Evolutionary conservation across 2,888 invertebrate genomes (phyloP).

Genomic region (Ophraella communa): DNA sequence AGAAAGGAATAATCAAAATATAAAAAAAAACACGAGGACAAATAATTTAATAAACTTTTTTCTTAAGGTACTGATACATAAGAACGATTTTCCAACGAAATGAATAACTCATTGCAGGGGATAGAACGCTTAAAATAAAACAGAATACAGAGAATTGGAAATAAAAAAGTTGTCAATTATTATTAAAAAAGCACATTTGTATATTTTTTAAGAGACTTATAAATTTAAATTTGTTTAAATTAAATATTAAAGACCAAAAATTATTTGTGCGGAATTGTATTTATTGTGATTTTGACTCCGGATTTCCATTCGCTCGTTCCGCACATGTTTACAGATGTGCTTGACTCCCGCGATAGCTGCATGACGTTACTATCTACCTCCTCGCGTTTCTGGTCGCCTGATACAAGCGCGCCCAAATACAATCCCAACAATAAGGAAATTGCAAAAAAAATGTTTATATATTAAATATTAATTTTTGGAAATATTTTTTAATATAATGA

Average conservation of each 20-base stretch:
- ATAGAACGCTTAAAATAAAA: neutral
- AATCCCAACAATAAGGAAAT: slow-evolving; percentile 34
- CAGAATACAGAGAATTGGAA: too few relatives aligned
- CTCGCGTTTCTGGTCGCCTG: slow-evolving; percentile 53
- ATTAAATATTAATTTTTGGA: neutral
- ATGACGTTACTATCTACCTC: slow-evolving; percentile 30
- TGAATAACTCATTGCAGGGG: neutral
- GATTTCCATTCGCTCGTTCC: slow-evolving; percentile 4
- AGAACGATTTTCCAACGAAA: slow-evolving; percentile 4
- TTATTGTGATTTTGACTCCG: neutral
- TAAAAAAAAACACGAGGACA: too few relatives aligned
- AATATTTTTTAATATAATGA: neutral
- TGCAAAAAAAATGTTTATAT: slow-evolving; percentile 20
- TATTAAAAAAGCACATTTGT: too few relatives aligned
- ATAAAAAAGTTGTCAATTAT: too few relatives aligned
- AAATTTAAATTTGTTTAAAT: neutral
- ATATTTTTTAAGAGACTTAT: too few relatives aligned
- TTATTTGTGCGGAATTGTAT: too few relatives aligned
- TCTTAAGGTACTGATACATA: neutral
- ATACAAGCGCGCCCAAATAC: slow-evolving; percentile 56
- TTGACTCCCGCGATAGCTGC: slow-evolving; percentile 1
- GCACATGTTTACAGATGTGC: slow-evolving; percentile 14
- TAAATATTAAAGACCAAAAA: too few relatives aligned
- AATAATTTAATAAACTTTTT: too few relatives aligned
- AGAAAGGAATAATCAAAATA: too few relatives aligned